These are phyloP conservation scores for Autographa pulchrina DNA, from an alignment of 2,888 invertebrate genomes.

Conservation along the genomic window DNA sequence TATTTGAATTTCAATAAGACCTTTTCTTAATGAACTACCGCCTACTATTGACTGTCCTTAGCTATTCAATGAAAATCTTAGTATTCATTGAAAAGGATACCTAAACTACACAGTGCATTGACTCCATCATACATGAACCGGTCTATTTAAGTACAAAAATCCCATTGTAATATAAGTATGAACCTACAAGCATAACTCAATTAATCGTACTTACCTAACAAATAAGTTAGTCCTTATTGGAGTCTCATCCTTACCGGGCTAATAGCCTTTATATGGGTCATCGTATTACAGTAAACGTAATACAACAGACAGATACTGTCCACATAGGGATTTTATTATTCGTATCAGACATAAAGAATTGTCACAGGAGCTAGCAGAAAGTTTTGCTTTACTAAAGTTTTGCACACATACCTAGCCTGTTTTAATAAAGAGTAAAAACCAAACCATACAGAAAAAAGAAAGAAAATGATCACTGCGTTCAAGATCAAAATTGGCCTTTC, in stretches of 20 bases:
- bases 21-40: too few relatives aligned
- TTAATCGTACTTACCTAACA: slow-evolving; percentile 17
- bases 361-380: neutral
- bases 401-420: neutral
- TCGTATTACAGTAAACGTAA: neutral
- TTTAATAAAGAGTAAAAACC: neutral
- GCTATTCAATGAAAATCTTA: too few relatives aligned
- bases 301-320: neutral
- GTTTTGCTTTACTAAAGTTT: neutral
- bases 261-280: slow-evolving; percentile 42
- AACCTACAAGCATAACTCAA: neutral
- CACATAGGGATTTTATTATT: slow-evolving; percentile 7
- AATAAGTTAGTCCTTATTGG: slow-evolving; percentile 5
- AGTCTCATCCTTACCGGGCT: slow-evolving; percentile 23
- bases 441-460: too few relatives aligned
- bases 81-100: too few relatives aligned
- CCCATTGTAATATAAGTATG: neutral
- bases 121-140: neutral
- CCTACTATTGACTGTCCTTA: too few relatives aligned
- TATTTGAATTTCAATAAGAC: neutral
- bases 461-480: too few relatives aligned
- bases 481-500: too few relatives aligned
- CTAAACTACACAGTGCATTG: neutral
- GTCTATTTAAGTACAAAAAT: neutral
- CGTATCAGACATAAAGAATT: neutral